Conservation (phyloP, 2,797 vertebrate genomes). For the Megaceryle alcyon region DNA sequence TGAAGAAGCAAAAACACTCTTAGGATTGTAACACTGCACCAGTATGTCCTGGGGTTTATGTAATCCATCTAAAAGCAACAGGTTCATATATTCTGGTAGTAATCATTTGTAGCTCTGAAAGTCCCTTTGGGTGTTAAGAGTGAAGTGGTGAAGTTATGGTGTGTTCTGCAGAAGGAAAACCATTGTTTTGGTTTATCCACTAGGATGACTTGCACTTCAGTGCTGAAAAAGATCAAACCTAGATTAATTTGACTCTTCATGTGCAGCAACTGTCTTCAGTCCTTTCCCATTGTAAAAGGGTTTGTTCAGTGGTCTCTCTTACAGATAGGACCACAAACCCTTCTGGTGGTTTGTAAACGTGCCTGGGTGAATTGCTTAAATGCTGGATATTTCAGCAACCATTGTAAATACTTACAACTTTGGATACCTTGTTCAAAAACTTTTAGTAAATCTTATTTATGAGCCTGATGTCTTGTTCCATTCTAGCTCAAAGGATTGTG, state of each 20-base stretch:
- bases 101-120: neutral
- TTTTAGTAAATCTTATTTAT: conserved; percentile 70
- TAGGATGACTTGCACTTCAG: neutral
- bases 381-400: conserved; percentile 43
- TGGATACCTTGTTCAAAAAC: neutral
- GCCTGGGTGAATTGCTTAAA: neutral
- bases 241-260: neutral
- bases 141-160: neutral
- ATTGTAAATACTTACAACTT: conserved; percentile 19
- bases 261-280: neutral
- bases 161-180: neutral
- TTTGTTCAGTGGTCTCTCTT: neutral
- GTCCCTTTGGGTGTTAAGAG: neutral
- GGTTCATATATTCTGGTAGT: conserved; percentile 27
- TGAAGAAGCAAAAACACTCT: conserved; percentile 87
- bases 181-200: neutral
- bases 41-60: neutral
- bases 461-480: neutral
- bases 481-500: neutral
- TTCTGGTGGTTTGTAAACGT: neutral
- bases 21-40: conserved; percentile 83
- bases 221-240: neutral
- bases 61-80: conserved; percentile 53
- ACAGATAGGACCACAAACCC: neutral
- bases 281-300: neutral